A percentile compares a stretch with the other conserved stretches of the same genome.
Conservation (phyloP, 2,797 vertebrate species). For the Molossus molossus region DNA sequence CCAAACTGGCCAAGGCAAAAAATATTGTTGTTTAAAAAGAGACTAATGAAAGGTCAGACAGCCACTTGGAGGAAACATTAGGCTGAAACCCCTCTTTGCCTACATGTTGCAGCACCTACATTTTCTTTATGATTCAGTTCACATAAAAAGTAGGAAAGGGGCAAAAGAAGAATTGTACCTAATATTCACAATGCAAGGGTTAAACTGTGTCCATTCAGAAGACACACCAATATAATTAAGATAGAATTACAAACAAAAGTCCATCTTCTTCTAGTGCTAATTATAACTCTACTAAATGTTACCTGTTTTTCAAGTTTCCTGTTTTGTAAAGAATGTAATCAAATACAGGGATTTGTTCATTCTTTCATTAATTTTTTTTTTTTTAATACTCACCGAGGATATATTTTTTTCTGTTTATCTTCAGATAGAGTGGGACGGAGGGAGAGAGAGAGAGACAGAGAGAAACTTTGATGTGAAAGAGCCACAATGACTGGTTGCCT, state of each 20-base stretch:
- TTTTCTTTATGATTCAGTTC: slow-evolving; percentile 4
- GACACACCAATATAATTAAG: not conserved
- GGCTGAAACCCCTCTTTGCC: not conserved
- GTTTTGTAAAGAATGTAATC: not conserved
- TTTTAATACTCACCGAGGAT: too few species aligned
- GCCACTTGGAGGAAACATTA: slow-evolving; percentile 20
- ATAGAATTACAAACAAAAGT: not conserved
- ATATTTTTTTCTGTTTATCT: too few species aligned
- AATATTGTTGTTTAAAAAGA: too few species aligned
- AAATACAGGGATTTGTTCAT: slow-evolving; percentile 23
- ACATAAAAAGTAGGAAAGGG: not conserved
- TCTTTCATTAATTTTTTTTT: slow-evolving; percentile 30
- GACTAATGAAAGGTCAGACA: not conserved
- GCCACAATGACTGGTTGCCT: too few species aligned
- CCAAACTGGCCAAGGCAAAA: too few species aligned
- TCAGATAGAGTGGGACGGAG: too few species aligned
- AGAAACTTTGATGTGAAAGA: too few species aligned
- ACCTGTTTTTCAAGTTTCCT: not conserved
- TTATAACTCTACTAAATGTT: not conserved
- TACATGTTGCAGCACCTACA: not conserved
- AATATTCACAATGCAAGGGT: not conserved
- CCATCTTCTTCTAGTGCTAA: not conserved
- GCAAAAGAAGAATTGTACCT: not conserved
- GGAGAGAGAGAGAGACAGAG: too few species aligned
- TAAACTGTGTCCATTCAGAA: not conserved